These are phyloP conservation scores for Crypturellus undulatus DNA, from an alignment of 2,113 vertebrate species.

Conservation along the genomic window DNA sequence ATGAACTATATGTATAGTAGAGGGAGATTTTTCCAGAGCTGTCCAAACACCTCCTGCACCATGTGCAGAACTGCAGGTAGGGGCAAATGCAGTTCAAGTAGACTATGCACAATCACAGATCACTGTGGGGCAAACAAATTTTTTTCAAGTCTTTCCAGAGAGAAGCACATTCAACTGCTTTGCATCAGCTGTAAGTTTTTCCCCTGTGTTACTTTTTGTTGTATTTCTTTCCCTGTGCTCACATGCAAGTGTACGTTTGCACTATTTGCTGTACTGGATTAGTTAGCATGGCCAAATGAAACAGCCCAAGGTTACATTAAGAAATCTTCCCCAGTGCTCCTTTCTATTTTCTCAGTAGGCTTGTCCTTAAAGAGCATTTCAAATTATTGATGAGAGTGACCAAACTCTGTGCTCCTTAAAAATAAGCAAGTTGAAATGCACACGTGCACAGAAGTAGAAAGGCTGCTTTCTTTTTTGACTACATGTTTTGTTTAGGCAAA, in stretches of 20 bases:
- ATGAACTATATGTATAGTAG: neutral
- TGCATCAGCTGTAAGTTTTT: neutral
- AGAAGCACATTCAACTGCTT: neutral
- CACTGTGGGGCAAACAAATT: neutral
- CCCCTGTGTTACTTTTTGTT: rapidly evolving
- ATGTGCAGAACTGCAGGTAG: neutral
- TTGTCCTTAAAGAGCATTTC: neutral
- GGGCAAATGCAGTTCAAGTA: neutral
- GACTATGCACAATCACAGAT: neutral
- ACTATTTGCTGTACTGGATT: neutral
- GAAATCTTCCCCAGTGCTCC: neutral
- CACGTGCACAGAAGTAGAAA: neutral
- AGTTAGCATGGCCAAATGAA: neutral
- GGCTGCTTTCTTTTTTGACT: neutral
- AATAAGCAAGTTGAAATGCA: neutral
- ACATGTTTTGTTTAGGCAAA: neutral
- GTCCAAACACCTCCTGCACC: neutral
- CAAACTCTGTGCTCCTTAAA: neutral
- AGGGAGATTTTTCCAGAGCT: neutral
- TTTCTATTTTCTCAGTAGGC: neutral
- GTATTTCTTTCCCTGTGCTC: neutral
- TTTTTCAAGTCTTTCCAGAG: neutral
- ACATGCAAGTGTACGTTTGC: neutral
- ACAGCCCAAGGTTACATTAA: rapidly evolving
- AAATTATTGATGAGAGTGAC: neutral